phyloP scores from a whole-genome alignment of 2,888 invertebrate genomes.

The Campoletis raptor region DNA sequence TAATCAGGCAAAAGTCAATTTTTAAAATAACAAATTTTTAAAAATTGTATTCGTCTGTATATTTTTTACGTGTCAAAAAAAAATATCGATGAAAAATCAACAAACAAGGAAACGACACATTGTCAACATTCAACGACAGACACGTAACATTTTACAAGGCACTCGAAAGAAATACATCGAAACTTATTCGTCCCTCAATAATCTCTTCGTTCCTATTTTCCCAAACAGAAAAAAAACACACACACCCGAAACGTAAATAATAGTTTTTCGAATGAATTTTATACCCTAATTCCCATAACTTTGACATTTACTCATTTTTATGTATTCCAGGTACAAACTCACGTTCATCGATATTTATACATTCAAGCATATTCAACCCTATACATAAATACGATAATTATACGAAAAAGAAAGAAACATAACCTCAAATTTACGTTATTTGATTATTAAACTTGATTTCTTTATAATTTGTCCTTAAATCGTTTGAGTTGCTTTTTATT shows the following conservation, averaged over 20 bases:
- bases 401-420: conserved; percentile 15
- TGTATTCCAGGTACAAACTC: conserved; percentile 57
- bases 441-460: conserved; percentile 10
- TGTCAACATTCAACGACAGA: conserved; percentile 64
- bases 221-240: neutral
- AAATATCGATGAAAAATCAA: conserved; percentile 5
- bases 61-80: conserved; percentile 18
- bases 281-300: neutral
- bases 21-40: neutral
- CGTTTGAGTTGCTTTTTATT: neutral
- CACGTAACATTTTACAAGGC: conserved; percentile 66
- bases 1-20: conserved; percentile 28
- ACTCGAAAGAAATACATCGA: conserved; percentile 40
- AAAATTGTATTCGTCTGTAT: conserved; percentile 14
- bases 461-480: neutral
- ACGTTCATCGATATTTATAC: neutral
- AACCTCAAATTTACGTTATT: conserved; percentile 53
- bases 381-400: conserved; percentile 52
- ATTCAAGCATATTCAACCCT: conserved; percentile 21
- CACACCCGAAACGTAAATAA: neutral
- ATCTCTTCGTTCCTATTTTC: neutral
- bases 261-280: neutral
- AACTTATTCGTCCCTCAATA: conserved; percentile 1
- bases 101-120: conserved; percentile 56
- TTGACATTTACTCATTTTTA: conserved; percentile 15